Base-by-base conservation (phyloP, 2,113 vertebrate genomes). In the Stercorarius parasiticus region DNA sequence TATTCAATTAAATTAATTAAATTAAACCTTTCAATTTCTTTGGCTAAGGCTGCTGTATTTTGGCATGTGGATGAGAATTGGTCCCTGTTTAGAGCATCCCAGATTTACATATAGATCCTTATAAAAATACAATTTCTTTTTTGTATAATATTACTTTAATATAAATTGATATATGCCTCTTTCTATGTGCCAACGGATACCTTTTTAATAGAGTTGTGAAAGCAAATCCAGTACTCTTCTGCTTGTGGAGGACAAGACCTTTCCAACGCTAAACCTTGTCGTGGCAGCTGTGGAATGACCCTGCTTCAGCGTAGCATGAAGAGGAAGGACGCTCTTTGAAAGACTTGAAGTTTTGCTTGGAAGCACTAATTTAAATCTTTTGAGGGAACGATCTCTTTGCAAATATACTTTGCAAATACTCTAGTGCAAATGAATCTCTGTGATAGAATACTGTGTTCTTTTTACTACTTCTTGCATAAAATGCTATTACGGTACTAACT, bases 231-330 rank as follows among this genome's bases (percentile, higher is more conserved):
- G 3, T 19, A 21, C 27, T 29, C 17, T 59, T 27, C 27, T 36
- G 5, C 26, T 69, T 30, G 30, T 45, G 49, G 21, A 56, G 62
- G 65, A 38, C 27, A 62, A 61, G 85, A 36, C 55, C 50, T 90
- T 86, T 81, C 13, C 8, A 23, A 42, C 16, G 0, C 84, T 67
- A 59, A 55, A n/a, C 15, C 38, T 55, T 59, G 47, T 43, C 23
- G 14, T 19, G 49, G 32, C 42, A 64, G 56, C 72, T 36, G 58
- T 32, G 52, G 52, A 30, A 29, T 65, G 50, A 58, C 71, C 30
- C 30, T n/a, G 29, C 59, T 82, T n/a, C 62, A 55, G n/a, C 0
- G 0, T 23, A 19, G 65, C n/a, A 5, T 21, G 55, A 50, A 34
- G 55, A 59, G 55, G 72, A 59, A 82, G 49, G n/a, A 5, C 0